Conservation (phyloP, 2,888 invertebrate species). For the Deilephila elpenor region DNA sequence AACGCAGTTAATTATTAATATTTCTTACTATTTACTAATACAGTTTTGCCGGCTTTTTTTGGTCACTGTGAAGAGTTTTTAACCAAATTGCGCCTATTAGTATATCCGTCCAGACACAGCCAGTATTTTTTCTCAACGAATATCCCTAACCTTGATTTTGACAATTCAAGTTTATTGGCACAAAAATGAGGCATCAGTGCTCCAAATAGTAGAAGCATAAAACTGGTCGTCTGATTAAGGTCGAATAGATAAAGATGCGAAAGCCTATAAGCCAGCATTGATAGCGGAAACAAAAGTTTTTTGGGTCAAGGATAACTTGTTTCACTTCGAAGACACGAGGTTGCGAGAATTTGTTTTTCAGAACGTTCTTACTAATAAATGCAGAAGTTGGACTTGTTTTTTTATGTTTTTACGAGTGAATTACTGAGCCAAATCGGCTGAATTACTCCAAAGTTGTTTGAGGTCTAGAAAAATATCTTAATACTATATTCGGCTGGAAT, state of each 20-base stretch:
- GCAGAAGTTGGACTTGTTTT: not conserved
- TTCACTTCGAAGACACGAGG: not conserved
- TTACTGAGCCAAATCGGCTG: too few species aligned
- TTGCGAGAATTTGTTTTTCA: not conserved
- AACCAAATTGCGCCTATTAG: too few species aligned
- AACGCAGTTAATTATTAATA: too few species aligned
- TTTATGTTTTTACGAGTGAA: not conserved
- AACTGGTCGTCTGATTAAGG: not conserved
- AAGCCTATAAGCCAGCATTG: not conserved
- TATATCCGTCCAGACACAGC: too few species aligned
- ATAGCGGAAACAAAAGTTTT: constrained; percentile 8
- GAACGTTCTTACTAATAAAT: not conserved
- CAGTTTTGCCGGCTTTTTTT: too few species aligned
- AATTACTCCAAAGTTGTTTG: too few species aligned
- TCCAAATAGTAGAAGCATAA: not conserved
- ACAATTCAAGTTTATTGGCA: not conserved
- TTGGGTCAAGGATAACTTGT: constrained; percentile 17
- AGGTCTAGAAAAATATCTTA: too few species aligned
- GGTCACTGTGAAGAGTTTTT: too few species aligned
- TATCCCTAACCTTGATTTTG: too few species aligned
- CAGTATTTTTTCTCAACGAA: too few species aligned
- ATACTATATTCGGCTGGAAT: too few species aligned
- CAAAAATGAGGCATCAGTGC: not conserved
- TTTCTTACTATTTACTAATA: too few species aligned
- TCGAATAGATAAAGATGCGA: not conserved